phyloP scores from a whole-genome alignment of 2,888 invertebrate species.

The Trissoscelio sp. region DNA sequence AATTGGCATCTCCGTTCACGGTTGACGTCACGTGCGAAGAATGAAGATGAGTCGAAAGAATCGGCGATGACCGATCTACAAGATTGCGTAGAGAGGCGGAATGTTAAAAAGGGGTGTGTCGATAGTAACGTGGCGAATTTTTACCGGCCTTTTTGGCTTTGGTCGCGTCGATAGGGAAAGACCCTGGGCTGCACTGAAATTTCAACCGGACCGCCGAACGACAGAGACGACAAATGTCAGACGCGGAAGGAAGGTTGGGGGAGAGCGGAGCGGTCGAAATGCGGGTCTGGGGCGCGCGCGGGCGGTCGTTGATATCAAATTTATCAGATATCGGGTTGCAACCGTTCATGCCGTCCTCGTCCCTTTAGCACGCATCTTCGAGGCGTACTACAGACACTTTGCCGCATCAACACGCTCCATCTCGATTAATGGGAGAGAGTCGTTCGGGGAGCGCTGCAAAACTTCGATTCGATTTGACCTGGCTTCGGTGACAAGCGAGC shows the following conservation, averaged over 20 bases:
- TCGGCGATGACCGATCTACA: slow-evolving; percentile 18
- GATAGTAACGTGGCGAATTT: slow-evolving; percentile 51
- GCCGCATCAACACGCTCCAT: slow-evolving; percentile 77
- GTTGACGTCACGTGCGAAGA: slow-evolving; percentile 40
- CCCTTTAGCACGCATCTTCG: slow-evolving; percentile 75
- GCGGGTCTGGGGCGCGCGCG: slow-evolving; percentile 74
- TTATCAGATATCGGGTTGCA: slow-evolving; percentile 81
- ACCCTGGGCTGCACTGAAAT: slow-evolving; percentile 68
- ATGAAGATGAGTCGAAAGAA: slow-evolving; percentile 35
- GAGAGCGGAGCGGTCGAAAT: slow-evolving; percentile 72
- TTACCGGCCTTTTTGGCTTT: slow-evolving; percentile 8
- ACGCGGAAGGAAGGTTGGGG: slow-evolving; percentile 65
- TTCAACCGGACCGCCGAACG: slow-evolving; percentile 69
- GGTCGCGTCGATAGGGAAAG: slow-evolving; percentile 40
- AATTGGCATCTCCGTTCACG: slow-evolving; percentile 14
- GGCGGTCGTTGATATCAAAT: slow-evolving; percentile 81
- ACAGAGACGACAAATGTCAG: slow-evolving; percentile 68
- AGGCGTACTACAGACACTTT: slow-evolving; percentile 72
- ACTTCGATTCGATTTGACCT: slow-evolving; percentile 70
- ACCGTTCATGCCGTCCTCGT: slow-evolving; percentile 75
- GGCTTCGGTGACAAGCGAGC: slow-evolving; percentile 62
- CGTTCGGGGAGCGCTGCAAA: slow-evolving; percentile 48
- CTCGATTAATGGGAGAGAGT: slow-evolving; percentile 59
- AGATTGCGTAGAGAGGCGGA: slow-evolving; percentile 53
- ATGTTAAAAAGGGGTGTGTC: slow-evolving; percentile 56